phyloP scores from a whole-genome alignment of 2,113 vertebrate genomes.

The Telmatochromis bifrenatus region DNA sequence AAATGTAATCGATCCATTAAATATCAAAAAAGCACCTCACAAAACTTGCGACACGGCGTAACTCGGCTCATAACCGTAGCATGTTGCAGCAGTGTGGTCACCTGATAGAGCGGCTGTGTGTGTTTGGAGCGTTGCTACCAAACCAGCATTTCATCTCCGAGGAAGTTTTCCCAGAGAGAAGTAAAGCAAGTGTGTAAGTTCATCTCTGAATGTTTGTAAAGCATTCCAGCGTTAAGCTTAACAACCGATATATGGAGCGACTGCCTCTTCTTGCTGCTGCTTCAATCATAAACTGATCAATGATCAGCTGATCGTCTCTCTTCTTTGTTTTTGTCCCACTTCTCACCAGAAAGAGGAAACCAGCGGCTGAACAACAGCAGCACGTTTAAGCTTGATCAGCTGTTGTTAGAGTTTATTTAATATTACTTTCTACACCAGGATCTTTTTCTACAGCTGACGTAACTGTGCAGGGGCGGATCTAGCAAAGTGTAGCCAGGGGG shows the following conservation, averaged over 20 bases:
- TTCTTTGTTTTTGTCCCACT: too few species aligned
- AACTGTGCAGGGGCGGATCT: too few species aligned
- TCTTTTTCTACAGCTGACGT: too few species aligned
- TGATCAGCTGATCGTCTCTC: too few species aligned
- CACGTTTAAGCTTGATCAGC: too few species aligned
- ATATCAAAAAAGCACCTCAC: fast-evolving
- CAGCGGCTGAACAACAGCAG: too few species aligned
- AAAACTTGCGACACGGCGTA: fast-evolving
- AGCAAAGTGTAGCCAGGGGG: too few species aligned
- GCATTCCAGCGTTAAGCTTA: fast-evolving
- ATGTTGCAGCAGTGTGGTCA: fast-evolving
- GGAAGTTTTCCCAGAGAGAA: fast-evolving
- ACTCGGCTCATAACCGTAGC: fast-evolving
- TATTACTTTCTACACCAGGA: too few species aligned
- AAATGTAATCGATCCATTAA: not conserved
- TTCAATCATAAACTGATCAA: too few species aligned
- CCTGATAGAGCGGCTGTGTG: fast-evolving
- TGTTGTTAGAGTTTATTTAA: too few species aligned
- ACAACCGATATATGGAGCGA: fast-evolving
- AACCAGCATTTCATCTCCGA: fast-evolving
- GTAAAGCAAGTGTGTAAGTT: not conserved
- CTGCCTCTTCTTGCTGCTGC: not conserved
- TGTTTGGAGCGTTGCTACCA: fast-evolving
- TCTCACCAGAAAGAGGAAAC: too few species aligned
- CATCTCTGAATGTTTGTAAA: not conserved